Evolutionary conservation across 2,113 vertebrate species (phyloP).

Genomic region (Chionis minor): DNA sequence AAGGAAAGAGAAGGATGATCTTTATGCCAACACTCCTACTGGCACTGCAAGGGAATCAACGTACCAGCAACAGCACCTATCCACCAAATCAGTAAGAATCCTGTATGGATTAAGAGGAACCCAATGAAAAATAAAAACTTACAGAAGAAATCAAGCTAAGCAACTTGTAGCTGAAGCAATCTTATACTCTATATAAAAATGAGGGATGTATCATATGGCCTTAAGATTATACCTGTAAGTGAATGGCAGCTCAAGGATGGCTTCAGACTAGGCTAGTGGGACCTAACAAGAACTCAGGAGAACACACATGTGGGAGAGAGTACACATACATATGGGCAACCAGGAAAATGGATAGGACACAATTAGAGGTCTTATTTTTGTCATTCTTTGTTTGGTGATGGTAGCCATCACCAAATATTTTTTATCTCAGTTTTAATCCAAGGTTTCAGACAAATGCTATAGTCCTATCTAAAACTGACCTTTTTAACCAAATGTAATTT

Average conservation of each 20-base stretch:
- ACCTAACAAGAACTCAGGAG: not conserved
- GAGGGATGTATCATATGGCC: not conserved
- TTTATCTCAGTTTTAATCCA: not conserved
- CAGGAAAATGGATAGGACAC: rapidly evolving
- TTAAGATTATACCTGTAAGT: not conserved
- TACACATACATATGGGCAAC: rapidly evolving
- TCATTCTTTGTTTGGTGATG: not conserved
- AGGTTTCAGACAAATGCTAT: not conserved
- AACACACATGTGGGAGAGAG: not conserved
- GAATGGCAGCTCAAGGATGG: not conserved
- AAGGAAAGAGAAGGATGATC: not conserved
- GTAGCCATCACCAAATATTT: not conserved
- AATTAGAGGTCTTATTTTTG: not conserved
- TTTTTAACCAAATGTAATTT: not conserved
- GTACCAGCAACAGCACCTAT: not conserved
- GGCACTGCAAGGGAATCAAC: not conserved
- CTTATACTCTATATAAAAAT: not conserved
- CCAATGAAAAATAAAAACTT: not conserved
- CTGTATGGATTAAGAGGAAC: not conserved
- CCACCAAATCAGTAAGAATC: not conserved
- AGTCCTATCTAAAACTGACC: not conserved
- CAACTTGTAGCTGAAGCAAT: not conserved
- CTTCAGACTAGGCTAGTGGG: not conserved
- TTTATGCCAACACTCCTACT: not conserved
- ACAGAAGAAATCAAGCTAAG: not conserved